phyloP scores from a whole-genome alignment of 2,888 invertebrate genomes.

The Coenonympha arcania region DNA sequence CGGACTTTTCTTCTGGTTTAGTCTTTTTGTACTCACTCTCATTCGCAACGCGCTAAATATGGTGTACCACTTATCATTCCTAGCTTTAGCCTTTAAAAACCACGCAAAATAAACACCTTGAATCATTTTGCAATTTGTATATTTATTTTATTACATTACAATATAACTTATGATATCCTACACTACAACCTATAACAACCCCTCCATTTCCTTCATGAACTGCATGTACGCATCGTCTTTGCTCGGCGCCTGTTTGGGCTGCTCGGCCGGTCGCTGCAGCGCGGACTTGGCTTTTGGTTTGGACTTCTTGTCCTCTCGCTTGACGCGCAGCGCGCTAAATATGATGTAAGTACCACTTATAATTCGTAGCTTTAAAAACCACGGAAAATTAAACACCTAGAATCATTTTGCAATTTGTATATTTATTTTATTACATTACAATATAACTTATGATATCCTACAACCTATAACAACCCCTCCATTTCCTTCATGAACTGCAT shows the following conservation, averaged over 20 bases:
- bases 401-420: too few relatives aligned
- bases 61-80: too few relatives aligned
- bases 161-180: conserved; percentile 1
- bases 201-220: conserved; percentile 99
- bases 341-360: too few relatives aligned
- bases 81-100: too few relatives aligned
- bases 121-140: too few relatives aligned
- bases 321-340: conserved; percentile 92
- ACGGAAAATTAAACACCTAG: too few relatives aligned
- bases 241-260: conserved; percentile 75
- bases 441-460: conserved; percentile 2
- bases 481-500: conserved; percentile 99
- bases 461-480: conserved; percentile 76
- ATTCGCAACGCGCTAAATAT: conserved; percentile 93
- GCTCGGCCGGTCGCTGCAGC: conserved; percentile 68
- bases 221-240: conserved; percentile 99
- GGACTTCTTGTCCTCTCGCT: conserved; percentile 84
- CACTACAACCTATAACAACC: conserved; percentile 37
- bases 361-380: too few relatives aligned
- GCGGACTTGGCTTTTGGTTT: conserved; percentile 72
- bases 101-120: too few relatives aligned
- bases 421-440: not conserved
- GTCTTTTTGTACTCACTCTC: conserved; percentile 87
- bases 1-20: conserved; percentile 71
- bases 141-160: not conserved